phyloP scores from a whole-genome alignment of 2,113 vertebrate species.

The Isichthys henryi region DNA sequence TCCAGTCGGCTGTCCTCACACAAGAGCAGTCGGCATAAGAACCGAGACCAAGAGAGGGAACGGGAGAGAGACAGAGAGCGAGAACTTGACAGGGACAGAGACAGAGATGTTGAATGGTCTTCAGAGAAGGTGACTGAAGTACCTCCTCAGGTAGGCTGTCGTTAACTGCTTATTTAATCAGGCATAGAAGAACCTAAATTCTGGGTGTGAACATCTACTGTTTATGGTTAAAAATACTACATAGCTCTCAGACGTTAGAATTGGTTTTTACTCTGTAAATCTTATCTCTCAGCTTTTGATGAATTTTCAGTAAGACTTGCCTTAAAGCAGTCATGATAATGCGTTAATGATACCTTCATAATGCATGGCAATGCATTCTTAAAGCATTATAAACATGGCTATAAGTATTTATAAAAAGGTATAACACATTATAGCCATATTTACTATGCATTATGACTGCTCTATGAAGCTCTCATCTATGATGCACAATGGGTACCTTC shows the following conservation, averaged over 20 bases:
- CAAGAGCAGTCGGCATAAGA: constrained; percentile 75
- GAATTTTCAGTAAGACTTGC: not conserved
- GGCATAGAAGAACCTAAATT: not conserved
- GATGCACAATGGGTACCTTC: not conserved
- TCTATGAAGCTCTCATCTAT: not conserved
- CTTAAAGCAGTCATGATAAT: not conserved
- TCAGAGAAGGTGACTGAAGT: constrained; percentile 82
- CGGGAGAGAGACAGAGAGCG: constrained; percentile 54
- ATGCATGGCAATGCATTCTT: not conserved
- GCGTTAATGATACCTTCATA: not conserved
- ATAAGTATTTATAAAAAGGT: not conserved
- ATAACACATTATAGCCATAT: not conserved
- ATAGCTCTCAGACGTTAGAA: not conserved
- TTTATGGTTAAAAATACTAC: not conserved
- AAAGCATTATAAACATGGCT: not conserved
- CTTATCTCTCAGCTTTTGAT: not conserved
- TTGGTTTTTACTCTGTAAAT: not conserved
- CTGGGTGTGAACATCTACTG: not conserved
- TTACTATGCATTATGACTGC: not conserved
- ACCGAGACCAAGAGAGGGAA: constrained; percentile 56
- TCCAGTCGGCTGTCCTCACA: constrained; percentile 75
- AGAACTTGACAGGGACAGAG: constrained; percentile 51
- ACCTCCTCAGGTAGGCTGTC: constrained; percentile 56
- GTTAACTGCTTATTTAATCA: not conserved
- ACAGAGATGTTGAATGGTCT: constrained; percentile 78